Conservation (phyloP, 2,113 vertebrate species). For the Nannobrachium achirus region DNA sequence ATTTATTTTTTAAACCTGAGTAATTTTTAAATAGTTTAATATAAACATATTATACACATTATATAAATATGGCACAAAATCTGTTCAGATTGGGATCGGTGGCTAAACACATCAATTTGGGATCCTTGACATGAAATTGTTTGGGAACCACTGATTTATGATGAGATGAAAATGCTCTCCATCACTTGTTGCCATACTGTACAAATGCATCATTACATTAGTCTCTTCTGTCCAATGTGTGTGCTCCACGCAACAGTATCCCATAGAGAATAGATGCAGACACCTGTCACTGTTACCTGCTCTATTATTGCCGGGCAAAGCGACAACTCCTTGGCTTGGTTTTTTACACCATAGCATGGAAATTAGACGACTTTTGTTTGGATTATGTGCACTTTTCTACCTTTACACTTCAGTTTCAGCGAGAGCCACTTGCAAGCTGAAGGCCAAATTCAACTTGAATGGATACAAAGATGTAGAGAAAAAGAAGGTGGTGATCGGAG, state of each 20-base stretch:
- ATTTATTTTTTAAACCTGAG: no score
- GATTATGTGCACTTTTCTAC: slow-evolving; percentile 53
- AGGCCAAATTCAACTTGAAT: slow-evolving; percentile 79
- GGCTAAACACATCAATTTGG: no score
- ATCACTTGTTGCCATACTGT: no score
- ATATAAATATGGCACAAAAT: no score
- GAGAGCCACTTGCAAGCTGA: slow-evolving; percentile 70
- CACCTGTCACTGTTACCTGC: slow-evolving; percentile 58
- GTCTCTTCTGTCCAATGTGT: slow-evolving; percentile 18
- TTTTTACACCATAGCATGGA: slow-evolving; percentile 56
- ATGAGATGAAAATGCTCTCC: no score
- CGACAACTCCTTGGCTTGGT: slow-evolving; percentile 15
- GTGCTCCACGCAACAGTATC: slow-evolving; percentile 46
- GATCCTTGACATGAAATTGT: no score
- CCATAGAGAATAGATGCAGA: slow-evolving; percentile 60
- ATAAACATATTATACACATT: no score
- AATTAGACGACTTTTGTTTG: slow-evolving; percentile 52
- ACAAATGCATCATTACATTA: background rate
- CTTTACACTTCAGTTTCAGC: slow-evolving; percentile 26
- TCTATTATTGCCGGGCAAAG: slow-evolving; percentile 28
- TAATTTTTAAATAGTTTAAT: no score
- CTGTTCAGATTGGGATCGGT: no score
- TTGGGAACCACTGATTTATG: no score
- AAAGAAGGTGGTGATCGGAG: slow-evolving; percentile 81
- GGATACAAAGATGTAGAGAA: slow-evolving; percentile 82